Evolutionary conservation across 2,113 vertebrate species (phyloP), one percentile per base, ranked within the genome.

Genomic region (Zapus hudsonius): DNA sequence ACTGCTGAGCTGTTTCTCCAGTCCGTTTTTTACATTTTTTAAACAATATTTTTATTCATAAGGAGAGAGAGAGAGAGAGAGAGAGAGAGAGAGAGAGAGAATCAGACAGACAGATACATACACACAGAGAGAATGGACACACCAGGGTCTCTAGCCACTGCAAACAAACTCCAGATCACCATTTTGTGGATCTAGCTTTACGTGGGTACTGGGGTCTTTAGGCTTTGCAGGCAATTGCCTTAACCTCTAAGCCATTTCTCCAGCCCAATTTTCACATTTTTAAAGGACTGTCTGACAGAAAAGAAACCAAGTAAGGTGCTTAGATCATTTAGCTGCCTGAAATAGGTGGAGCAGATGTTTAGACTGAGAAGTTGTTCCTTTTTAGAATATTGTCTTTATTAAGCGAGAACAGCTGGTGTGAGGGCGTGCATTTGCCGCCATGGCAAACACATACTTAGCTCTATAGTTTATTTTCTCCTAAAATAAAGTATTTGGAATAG

Each of bases 241-340:
- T 47, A 47, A 47, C 47, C 47, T 36, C 22, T 64, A 27, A 27
- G 23, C 23, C 29, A 66, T 86, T 47, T 82, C 36, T 36, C 10
- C 63, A 69, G n/a, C 33, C 64, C 59, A 38, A 23, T 66, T 90
- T 88, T 94, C 83, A 52, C 19, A 67, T 82, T 67, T 85, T 40
- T 73, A 87, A 82, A 93, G 47, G 4, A 9, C 85, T 67, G 20
- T 82, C 42, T 36, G 4, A 38, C 4, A 10, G 36, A 5, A 23
- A 64, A 36, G 7, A 40, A 57, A 7, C 3, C 38, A 9, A 36
- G 0, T 20, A 20, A 16, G 3, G 3, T 76, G 20, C 47, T 84
- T 84, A 42, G 64, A 66, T 20, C 15, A 22, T 8, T 27, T 72
- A 67, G 12, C n/a, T 84, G 63, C 74, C 38, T 90, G 42, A 83